Base-by-base conservation (phyloP, 2,888 invertebrate genomes). In the Cryptus armator region DNA sequence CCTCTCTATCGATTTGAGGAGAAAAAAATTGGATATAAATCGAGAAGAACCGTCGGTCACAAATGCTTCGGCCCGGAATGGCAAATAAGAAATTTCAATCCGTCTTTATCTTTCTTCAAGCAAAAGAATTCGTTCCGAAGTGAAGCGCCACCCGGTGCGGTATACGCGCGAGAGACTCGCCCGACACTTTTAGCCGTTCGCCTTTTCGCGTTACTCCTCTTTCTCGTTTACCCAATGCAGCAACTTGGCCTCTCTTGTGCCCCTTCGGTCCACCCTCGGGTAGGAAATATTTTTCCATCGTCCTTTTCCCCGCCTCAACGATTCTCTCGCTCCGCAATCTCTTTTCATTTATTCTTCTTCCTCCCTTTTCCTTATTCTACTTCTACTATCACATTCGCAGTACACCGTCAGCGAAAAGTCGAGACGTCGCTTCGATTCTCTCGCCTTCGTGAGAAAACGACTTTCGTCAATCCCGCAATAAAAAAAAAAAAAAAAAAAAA, bases 261-360 rank as follows among this genome's bases (percentile, higher is more conserved):
- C n/a, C 46, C 46, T 19, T 56, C 56, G 4, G 10, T 3, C 56
- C 3, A 24, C 19, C 9, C 37, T 0, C 6, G 37, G 46, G 37
- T 51, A 51, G 64, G 48, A 64, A 75, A 75, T 75, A 75, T 64
- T 75, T 71, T 71, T 71, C 71, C 71, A 12, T 19, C 71, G 71
- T 71, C 71, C 43, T 32, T 37, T 46, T 59, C 29, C 59, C 56
- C 43, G 56, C 43, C 59, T 62, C 59, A 29, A 29, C 72, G 59
- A 59, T 74, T 59, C 59, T 24, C 72, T 46, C 72, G 72, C 46
- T 62, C 16, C 29, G 29, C 59, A 48, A 74, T 74, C 72, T 74
- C 46, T 19, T 56, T 56, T 56, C 10, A 24, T 56, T 56, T 19
- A 44, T n/a, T 46, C 59, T 44, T 72, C 37, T 16, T 12, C 14